Conservation (phyloP, 2,888 invertebrate species). For the Drosophila paracracens region DNA sequence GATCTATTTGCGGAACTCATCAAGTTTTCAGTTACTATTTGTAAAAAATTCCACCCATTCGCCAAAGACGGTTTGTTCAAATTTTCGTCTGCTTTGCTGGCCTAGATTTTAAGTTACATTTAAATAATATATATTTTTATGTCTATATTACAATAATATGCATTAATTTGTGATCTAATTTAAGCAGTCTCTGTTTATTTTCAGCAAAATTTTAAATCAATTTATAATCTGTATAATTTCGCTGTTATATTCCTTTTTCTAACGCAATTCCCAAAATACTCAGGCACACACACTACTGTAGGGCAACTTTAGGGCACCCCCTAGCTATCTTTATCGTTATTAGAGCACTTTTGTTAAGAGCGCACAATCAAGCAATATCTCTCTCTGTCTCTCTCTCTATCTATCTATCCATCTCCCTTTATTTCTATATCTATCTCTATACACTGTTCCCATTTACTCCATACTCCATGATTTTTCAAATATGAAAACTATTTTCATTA, state of each 20-base stretch:
- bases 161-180: constrained; percentile 57
- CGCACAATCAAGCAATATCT: constrained; percentile 67
- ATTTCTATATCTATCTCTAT: constrained; percentile 10
- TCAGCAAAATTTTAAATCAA: constrained; percentile 54
- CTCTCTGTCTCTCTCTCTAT: constrained; percentile 9
- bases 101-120: constrained; percentile 56
- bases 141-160: constrained; percentile 53
- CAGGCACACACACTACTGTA: constrained; percentile 41
- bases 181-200: constrained; percentile 69
- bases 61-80: constrained; percentile 64
- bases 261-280: constrained; percentile 44
- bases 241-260: constrained; percentile 26
- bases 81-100: constrained; percentile 60
- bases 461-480: constrained; percentile 46
- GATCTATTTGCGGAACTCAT: not conserved
- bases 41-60: not conserved
- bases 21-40: not conserved
- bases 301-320: constrained; percentile 62
- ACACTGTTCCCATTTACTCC: constrained; percentile 26
- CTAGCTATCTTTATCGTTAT: constrained; percentile 51
- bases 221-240: constrained; percentile 31
- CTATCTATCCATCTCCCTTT: constrained; percentile 7
- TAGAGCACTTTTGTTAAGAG: constrained; percentile 71
- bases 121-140: constrained; percentile 40
- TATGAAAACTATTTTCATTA: not conserved